These are phyloP conservation scores for Habrosyne pyritoides DNA, from an alignment of 2,888 invertebrate species.

Conservation along the genomic window DNA sequence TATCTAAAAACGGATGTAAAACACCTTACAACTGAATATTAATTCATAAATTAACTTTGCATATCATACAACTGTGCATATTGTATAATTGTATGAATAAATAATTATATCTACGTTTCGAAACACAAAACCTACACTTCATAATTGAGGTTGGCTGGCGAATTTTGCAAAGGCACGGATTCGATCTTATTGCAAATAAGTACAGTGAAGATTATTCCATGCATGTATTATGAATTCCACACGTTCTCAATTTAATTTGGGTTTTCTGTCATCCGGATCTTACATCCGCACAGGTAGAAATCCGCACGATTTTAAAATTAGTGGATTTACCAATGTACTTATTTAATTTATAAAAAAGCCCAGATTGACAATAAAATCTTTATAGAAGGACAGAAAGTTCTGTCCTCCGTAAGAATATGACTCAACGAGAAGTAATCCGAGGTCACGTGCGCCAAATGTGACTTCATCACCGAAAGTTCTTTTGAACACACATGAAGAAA, in stretches of 20 bases:
- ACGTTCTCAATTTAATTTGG: no score
- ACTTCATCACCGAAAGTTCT: no score
- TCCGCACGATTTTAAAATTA: no score
- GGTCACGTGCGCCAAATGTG: neutral
- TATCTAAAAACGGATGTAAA: neutral
- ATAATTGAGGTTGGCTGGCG: neutral
- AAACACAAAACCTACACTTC: neutral
- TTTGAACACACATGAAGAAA: no score
- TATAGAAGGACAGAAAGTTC: neutral
- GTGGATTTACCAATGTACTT: no score
- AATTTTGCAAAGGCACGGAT: neutral
- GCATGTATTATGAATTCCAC: neutral
- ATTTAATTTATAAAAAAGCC: no score
- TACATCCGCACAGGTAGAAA: no score
- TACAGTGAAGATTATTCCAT: neutral
- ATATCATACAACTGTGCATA: neutral
- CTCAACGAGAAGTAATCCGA: neutral
- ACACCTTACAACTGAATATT: neutral
- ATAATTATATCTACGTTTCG: neutral
- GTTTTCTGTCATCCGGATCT: no score
- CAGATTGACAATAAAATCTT: no score
- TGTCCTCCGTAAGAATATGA: neutral
- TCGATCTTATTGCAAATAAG: neutral
- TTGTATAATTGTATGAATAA: neutral
- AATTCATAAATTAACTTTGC: neutral